Evolutionary conservation across 2,797 vertebrate species (phyloP).

Genomic region (Falco berigora): DNA sequence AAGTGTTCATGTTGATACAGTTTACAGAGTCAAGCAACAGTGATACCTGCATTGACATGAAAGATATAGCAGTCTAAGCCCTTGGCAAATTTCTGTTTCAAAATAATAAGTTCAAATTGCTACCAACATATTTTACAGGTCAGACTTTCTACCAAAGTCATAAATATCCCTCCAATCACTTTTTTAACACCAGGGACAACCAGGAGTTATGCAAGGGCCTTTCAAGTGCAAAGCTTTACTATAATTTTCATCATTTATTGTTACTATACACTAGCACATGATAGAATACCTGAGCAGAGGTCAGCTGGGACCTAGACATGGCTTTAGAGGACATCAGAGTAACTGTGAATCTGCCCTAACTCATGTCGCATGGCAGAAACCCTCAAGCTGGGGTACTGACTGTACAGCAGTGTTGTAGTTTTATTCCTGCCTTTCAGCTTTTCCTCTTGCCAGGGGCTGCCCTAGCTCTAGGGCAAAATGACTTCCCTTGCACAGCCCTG

Average conservation of each 20-base stretch:
- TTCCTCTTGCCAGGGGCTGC: background rate
- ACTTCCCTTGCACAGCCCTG: background rate
- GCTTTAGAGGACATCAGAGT: background rate
- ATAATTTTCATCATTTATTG: background rate
- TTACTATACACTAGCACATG: background rate
- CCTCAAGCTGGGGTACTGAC: background rate
- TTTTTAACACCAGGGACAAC: background rate
- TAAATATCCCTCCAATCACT: background rate
- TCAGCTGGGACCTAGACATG: background rate
- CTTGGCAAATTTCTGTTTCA: background rate
- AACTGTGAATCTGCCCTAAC: background rate
- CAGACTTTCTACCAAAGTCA: background rate
- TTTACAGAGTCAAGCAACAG: background rate
- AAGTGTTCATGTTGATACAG: background rate
- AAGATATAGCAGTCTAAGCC: background rate
- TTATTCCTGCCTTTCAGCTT: background rate
- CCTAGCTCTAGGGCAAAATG: background rate
- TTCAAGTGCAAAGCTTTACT: background rate
- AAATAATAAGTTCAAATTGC: background rate
- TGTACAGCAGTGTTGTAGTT: background rate
- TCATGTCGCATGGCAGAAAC: background rate
- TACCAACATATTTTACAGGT: background rate
- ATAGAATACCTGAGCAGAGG: background rate
- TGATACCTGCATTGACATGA: background rate
- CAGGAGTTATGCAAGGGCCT: background rate